These are phyloP conservation scores for Orthonyx spaldingii DNA, from an alignment of 2,113 vertebrate genomes.

Conservation along the genomic window DNA sequence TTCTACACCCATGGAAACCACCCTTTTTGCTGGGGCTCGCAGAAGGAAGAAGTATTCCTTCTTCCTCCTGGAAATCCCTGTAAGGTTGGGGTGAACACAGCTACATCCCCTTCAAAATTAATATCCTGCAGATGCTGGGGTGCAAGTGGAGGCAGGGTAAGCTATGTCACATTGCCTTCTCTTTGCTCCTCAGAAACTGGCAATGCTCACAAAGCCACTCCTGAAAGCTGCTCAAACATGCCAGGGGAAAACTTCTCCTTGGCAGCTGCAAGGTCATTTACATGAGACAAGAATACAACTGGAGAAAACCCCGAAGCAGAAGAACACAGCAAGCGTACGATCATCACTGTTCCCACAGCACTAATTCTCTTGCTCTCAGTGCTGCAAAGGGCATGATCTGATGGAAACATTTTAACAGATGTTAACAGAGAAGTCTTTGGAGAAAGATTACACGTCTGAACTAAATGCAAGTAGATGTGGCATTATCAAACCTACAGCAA, in stretches of 20 bases:
- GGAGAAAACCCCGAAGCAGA: neutral
- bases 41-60: neutral
- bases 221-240: neutral
- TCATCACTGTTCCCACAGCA: neutral
- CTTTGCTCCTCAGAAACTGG: neutral
- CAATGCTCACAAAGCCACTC: neutral
- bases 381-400: neutral
- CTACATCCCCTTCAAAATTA: neutral
- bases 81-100: rapidly evolving
- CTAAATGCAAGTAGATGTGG: neutral
- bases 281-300: neutral
- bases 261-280: neutral
- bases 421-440: neutral
- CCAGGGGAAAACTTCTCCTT: neutral
- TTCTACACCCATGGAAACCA: neutral
- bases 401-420: neutral
- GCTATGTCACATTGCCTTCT: neutral
- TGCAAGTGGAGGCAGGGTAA: neutral
- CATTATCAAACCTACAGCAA: neutral
- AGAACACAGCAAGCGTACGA: neutral
- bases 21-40: neutral
- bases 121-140: neutral
- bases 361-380: neutral
- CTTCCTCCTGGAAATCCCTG: conserved; percentile 27
- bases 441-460: neutral